Evolutionary conservation across 1,140 invertebrate genomes (phyloP), one percentile per base, ranked within the genome.

Genomic region (Neotoxoptera formosana): DNA sequence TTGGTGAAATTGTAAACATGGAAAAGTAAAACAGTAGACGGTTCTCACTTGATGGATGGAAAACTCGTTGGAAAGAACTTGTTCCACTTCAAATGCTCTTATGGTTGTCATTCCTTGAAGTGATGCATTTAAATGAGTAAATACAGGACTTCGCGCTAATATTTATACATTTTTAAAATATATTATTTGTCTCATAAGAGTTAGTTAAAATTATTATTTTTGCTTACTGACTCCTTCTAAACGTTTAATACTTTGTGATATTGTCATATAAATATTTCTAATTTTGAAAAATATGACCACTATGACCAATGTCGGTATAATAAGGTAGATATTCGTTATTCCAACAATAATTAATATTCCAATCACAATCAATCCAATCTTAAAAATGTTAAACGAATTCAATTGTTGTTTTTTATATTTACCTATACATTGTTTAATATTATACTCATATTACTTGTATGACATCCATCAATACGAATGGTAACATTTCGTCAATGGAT

Each of bases 41-140:
- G 56, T 60, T 30, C 56, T 93, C 30, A 95, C 96, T 96, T 99
- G 97, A 94, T 97, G 96, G 94, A 96, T 96, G 94, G 98, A 97
- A 94, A 98, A 98, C 95, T 98, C 97, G 67, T 97, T 95, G 94
- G 97, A 97, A 21, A 99, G 96, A 93, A 97, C 97, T 94, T 97
- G 96, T 95, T 99, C 96, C 0, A 97, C 97, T 60, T 96, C 96
- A 94, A 98, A 98, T 0, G 98, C 98, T 93, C 98, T 96, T 91
- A 99, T 98, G 0, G 98, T 99, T 1, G 97, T 96, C 47, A 99
- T 95, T 14, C 99, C 99, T 95, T 98, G 97, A 1, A 99, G 95
- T 0, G 98, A 97, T 47, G 98, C 97, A 95, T 97, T 98, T 90
- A 99, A 95, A 95, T 99, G 98, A 21, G 97, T 97, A 95, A 98